phyloP scores from a whole-genome alignment of 2,888 invertebrate species.

The Cynaeus angustus region DNA sequence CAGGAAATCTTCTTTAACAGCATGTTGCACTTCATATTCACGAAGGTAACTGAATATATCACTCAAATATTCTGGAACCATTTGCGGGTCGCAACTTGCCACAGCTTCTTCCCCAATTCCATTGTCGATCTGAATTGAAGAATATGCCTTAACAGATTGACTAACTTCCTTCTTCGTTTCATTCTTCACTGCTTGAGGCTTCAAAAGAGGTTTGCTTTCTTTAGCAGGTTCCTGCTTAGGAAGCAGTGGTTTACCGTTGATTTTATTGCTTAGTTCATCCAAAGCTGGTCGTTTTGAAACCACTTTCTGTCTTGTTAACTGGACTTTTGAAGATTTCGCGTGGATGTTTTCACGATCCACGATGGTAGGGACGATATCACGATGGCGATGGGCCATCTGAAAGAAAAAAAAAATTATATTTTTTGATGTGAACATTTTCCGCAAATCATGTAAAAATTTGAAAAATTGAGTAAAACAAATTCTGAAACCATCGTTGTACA shows the following conservation, averaged over 20 bases:
- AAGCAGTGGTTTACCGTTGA: conserved; percentile 21
- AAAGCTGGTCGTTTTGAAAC: conserved; percentile 57
- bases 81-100: conserved; percentile 79
- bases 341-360: conserved; percentile 56
- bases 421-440: not conserved
- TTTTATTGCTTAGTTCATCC: conserved; percentile 62
- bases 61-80: conserved; percentile 89
- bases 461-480: no score
- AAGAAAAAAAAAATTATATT: conserved; percentile 32
- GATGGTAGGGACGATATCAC: conserved; percentile 32
- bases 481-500: no score
- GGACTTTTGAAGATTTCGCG: conserved; percentile 48
- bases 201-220: conserved; percentile 20
- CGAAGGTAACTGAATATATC: conserved; percentile 92
- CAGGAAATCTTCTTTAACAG: conserved; percentile 79
- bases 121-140: conserved; percentile 1
- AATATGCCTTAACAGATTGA: not conserved
- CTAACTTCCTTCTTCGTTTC: conserved; percentile 10
- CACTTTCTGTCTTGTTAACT: conserved; percentile 51
- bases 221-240: conserved; percentile 42
- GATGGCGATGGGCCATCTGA: conserved; percentile 57
- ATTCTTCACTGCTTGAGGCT: not conserved
- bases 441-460: no score
- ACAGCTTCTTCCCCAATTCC: conserved; percentile 49
- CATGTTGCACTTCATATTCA: conserved; percentile 81